Base-by-base conservation (phyloP, 2,797 vertebrate species). In the Scolopax bukidnonensis region DNA sequence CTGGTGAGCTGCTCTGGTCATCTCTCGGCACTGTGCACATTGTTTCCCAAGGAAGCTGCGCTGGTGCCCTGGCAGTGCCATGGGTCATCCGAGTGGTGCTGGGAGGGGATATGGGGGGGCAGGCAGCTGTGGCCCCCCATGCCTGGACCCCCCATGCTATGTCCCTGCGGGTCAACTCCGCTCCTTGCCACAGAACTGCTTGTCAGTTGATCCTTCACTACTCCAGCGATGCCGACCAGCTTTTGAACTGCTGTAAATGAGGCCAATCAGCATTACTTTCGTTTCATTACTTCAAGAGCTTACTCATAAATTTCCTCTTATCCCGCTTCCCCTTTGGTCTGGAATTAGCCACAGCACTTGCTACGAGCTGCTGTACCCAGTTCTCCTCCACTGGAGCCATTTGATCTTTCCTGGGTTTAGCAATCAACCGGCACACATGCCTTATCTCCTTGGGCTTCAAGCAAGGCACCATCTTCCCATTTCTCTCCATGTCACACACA, bases 241-340 rank as follows among this genome's bases (percentile, higher is more conserved):
- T 96, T 97, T 97, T 94, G 96, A 97, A 91, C 96, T 95, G 93
- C 95, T 80, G 87, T 83, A 96, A 97, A 97, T 96, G 97, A 97
- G 96, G 95, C 97, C 96, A 97, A 92, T 97, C 96, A 96, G 92
- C 96, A 92, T 96, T 85, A 94, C 96, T 97, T 97, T 97, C 97
- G 87, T 97, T 96, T 97, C 96, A 95, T 97, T 96, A 97, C 95
- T 97, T 97, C 96, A 93, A 98, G 97, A 97, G 96, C 96, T 93
- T 96, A 95, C 90, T 97, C 90, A 87, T 95, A 96, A 85, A 91
- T 97, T 93, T 96, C 93, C 97, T 96, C 95, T 95, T 93, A 93
- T 95, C 91, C 91, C 92, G 79, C 86, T 89, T 96, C 95, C 93
- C 80, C 96, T 96, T 93, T 97, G 96, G 93, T 96, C 94, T 96